Base-by-base conservation (phyloP, 2,113 vertebrate genomes). In the Numenius arquata region DNA sequence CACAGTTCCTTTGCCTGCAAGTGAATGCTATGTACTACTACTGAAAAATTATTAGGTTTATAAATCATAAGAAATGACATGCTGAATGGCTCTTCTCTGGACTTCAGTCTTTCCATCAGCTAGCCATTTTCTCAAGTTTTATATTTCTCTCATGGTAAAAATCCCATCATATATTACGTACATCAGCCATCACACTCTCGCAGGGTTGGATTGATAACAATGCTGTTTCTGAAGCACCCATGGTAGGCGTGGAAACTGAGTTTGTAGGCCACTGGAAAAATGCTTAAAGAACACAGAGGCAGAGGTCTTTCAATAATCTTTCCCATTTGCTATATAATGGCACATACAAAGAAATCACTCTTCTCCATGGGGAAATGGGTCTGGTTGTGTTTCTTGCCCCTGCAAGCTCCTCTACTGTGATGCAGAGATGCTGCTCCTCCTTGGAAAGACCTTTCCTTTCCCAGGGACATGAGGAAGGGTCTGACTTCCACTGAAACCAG, bases 91-190 rank as follows among this genome's bases (percentile, higher is more conserved):
- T 87, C 19, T 67, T 68, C 23, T 65, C 27, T 53, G 17, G 32
- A 26, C 29, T 77, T 76, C 38, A 66, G 15, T 12, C 32, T 36
- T 77, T 32, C 38, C 29, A 52, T 36, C 65, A 52, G 27, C 34
- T 67, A 45, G 21, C 13, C 47, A 41, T 77, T 63, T 95, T 41
- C 55, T 88, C 38, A 77, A 52, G 41, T 63, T 90, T 61, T 30
- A 1, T 72, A 15, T 52, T 77, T 67, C 52, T 63, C 5, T 80
- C 40, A 12, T 27, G 13, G 58, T 62, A 27, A 58, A 55, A 80
- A n/a, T 55, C n/a, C 40, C 22, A 2, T 59, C 11, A 30, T 21
- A 7, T 12, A 15, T 62, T 77, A 53, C 0, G 0, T 32, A 36
- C 14, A 71, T 34, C 47, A 81, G 40, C 29, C 55, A 15, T 56